Evolutionary conservation across 2,113 vertebrate genomes (phyloP), one percentile per base, ranked within the genome.

Genomic region (Antennarius striatus): DNA sequence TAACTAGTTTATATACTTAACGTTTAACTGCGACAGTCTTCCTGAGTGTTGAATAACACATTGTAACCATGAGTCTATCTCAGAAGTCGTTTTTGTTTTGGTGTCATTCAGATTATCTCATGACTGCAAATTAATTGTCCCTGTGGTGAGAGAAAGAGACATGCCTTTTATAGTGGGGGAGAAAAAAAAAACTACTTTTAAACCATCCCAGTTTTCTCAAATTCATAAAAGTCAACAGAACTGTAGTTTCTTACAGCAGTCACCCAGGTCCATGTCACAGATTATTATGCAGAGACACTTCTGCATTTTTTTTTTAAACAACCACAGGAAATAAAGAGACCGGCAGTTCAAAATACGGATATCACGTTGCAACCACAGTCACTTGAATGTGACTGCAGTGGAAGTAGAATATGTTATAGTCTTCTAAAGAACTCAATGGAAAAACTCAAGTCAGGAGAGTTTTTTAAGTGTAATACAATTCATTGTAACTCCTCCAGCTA

Each of bases 121-220:
- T 88, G 85, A 86, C 84, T 84, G 85, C 79, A 62, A 81, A 78
- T 69, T 76, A 79, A 81, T 17, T 53, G 61, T 79, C 66, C 65
- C 70, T 63, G 48, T 66, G 69, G 51, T 64, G 63, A 72, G 29
- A 14, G 17, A 52, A 54, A 55, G 79, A 63, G 16, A 15, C 79
- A 14, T 12, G 56, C 57, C 47, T 30, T 70, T 17, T 46, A 64
- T 6, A 17, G 49, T n/a, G 22, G 49, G 15, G 17, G 45, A 9
- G 49, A 22, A 17, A 22, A 13, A 13, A 29, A 11, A 17, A 59
- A 55, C 57, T 58, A n/a, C 13, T 68, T 30, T 28, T 10, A 17
- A 52, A 72, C 32, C 56, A 39, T 13, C 51, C 12, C 9, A 1
- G 3, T 60, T 57, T 60, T 4, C 56, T 65, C 48, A 45, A 29